phyloP scores from a whole-genome alignment of 53 echinoderm and acorn worm species.

The Echinometra lucunter region DNA sequence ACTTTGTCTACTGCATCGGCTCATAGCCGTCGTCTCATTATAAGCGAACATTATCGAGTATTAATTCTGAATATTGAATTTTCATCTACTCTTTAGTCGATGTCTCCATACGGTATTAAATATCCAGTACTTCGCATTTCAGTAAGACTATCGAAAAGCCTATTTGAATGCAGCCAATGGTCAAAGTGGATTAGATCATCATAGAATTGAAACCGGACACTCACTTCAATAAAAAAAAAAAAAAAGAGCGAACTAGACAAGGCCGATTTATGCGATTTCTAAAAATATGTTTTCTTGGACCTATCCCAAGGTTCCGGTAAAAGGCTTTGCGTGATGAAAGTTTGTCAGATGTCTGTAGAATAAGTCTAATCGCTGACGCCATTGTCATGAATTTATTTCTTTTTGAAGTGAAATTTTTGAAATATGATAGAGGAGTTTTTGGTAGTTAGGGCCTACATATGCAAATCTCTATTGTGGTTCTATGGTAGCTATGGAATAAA shows the following conservation, averaged over 20 bases:
- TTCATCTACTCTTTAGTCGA: neutral
- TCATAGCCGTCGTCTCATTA: neutral
- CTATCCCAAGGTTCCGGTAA: slow-evolving; percentile 16
- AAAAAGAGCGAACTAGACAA: slow-evolving; percentile 1
- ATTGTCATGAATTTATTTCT: neutral
- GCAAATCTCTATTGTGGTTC: neutral
- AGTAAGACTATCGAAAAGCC: neutral
- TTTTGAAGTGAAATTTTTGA: neutral
- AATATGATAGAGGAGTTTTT: neutral
- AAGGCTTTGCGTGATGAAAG: slow-evolving; percentile 39
- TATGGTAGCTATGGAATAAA: neutral
- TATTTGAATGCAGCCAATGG: neutral
- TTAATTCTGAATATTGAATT: neutral
- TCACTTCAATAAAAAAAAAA: neutral
- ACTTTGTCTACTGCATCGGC: neutral
- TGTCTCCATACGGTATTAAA: neutral
- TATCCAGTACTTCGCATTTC: neutral
- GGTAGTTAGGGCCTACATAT: neutral
- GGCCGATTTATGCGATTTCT: slow-evolving; percentile 28
- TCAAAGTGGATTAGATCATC: neutral
- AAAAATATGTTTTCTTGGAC: slow-evolving; percentile 55
- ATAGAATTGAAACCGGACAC: neutral
- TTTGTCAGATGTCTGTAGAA: neutral
- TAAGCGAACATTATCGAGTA: neutral
- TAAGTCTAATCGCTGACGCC: slow-evolving; percentile 20